Evolutionary conservation across 53 echinoderm and acorn worm species (phyloP).

Genomic region (Luidia sarsii): DNA sequence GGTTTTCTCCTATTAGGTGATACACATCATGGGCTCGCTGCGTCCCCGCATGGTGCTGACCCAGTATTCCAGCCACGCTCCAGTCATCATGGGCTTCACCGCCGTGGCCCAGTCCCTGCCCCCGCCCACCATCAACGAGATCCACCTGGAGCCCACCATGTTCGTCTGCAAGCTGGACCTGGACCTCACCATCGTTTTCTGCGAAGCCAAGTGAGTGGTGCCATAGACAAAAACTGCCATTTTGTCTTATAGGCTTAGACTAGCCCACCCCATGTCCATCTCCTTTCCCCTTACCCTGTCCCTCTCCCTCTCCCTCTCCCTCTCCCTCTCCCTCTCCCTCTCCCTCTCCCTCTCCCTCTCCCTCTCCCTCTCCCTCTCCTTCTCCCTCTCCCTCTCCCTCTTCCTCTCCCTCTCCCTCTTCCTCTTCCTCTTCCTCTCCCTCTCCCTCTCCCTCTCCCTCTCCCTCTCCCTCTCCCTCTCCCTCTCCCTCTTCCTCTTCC

Average conservation of each 20-base stretch:
- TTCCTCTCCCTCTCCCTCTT: too few species aligned
- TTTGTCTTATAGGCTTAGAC: too few species aligned
- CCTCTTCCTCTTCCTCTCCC: too few species aligned
- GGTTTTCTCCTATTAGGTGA: conserved; percentile 61
- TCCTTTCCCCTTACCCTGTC: not conserved
- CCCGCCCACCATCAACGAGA: conserved; percentile 94
- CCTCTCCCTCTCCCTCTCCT: too few species aligned
- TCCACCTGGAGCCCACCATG: conserved; percentile 83
- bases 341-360: too few species aligned
- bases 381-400: too few species aligned
- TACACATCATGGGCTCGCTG: conserved; percentile 85
- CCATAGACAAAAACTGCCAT: too few species aligned
- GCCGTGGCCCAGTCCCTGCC: conserved; percentile 89
- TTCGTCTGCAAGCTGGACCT: conserved; percentile 94
- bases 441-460: too few species aligned
- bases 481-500: too few species aligned
- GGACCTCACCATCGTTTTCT: conserved; percentile 87
- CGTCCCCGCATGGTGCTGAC: conserved; percentile 79
- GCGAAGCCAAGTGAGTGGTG: conserved; percentile 86
- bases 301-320: not conserved
- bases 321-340: not conserved
- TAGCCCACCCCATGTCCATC: too few species aligned
- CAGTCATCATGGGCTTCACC: conserved; percentile 83
- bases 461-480: too few species aligned
- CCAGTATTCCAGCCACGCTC: conserved; percentile 79